Evolutionary conservation across 1,140 invertebrate genomes (phyloP), one percentile per base, ranked within the genome.

Genomic region (Thalassaphorura encarpata): DNA sequence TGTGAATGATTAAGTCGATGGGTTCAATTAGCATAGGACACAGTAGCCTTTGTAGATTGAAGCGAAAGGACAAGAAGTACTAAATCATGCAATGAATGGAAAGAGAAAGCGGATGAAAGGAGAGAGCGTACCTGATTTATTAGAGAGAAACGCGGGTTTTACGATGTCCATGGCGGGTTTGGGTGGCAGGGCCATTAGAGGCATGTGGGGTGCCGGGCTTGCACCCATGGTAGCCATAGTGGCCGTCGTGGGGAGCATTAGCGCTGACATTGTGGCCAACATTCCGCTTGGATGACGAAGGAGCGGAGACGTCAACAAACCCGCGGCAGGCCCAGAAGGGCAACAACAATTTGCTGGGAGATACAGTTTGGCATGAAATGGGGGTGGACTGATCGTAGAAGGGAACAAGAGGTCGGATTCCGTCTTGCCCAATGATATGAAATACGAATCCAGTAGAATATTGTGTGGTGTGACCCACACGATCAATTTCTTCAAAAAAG

Each of bases 291-390:
- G 56, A 31, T 61, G 63, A 29, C 60, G 57, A 23, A 65, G 60
- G 24, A 65, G 57, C 21, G 60, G 60, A 26, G 63, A 61, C 47
- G 63, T 60, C 57, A 65, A 55, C 26, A 62, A 57, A 53, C 63
- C 63, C 24, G 62, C 62, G 40, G 57, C 57, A 46, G 59, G 59
- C 31, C 63, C 59, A 47, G 59, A 56, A 28, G 63, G 60, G 53
- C 60, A 62, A 54, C 63, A 64, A 45, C 62, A 64, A 60, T 61
- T 62, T 15, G 57, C 54, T 52, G 63, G 63, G 54, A 64, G 63
- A 64, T 64, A 64, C 63, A 61, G 59, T 57, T 63, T 63, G 62
- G 62, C 58, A 60, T 63, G 58, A 58, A 63, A 63, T 58, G 54
- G 62, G 55, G 62, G 61, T 46, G 54, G 53, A 54, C 51, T 57